Percentiles rank a stretch among this genome's conserved stretches.
phyloP scores from a whole-genome alignment of 2,888 invertebrate species.

The Drosophila parthenogenetica region DNA sequence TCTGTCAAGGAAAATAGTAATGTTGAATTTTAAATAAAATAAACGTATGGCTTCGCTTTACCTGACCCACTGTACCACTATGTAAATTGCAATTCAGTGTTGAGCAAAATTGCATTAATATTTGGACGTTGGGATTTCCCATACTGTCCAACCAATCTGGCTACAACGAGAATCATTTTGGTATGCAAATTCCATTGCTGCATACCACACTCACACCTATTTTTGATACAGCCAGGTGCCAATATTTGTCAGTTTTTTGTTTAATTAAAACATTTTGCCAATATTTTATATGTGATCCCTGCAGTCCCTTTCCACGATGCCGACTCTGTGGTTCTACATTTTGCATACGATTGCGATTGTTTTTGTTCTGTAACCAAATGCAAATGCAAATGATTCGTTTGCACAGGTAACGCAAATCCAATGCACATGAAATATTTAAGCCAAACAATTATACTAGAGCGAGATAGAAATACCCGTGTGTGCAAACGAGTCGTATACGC shows the following conservation, averaged over 20 bases:
- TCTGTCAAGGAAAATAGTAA: no score
- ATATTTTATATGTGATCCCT: constrained; percentile 63
- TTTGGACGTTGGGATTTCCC: constrained; percentile 47
- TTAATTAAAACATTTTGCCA: constrained; percentile 79
- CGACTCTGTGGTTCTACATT: constrained; percentile 2
- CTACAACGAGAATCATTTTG: constrained; percentile 59
- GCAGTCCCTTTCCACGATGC: neutral
- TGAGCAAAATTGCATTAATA: constrained; percentile 72
- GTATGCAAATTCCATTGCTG: constrained; percentile 66
- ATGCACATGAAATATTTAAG: constrained; percentile 71
- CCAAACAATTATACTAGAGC: constrained; percentile 64
- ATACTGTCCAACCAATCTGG: constrained; percentile 19
- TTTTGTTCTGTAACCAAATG: constrained; percentile 33
- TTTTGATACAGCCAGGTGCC: constrained; percentile 56
- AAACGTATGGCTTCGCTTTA: neutral
- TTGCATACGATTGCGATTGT: constrained; percentile 20
- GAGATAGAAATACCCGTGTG: constrained; percentile 16
- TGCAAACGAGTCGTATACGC: constrained; percentile 35
- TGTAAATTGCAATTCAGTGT: constrained; percentile 65
- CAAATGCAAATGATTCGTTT: constrained; percentile 64
- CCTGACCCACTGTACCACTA: constrained; percentile 43
- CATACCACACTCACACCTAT: constrained; percentile 31
- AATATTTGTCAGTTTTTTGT: constrained; percentile 78
- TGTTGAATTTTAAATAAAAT: no score
- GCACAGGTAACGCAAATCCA: constrained; percentile 53